Evolutionary conservation across 2,113 vertebrate species (phyloP).

Genomic region (Strix uralensis): DNA sequence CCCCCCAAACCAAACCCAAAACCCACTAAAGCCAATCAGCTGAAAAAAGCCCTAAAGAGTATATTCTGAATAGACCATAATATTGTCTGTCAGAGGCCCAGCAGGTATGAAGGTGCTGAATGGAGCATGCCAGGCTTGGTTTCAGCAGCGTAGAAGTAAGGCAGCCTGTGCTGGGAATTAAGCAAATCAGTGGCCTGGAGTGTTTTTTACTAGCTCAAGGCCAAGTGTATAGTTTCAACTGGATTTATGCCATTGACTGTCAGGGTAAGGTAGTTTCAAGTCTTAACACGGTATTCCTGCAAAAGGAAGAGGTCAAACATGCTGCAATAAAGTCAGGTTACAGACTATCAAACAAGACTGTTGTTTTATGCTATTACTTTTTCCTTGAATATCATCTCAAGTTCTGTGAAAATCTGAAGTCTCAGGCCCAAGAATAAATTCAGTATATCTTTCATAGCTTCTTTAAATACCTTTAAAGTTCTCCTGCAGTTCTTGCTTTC

Average conservation of each 20-base stretch:
- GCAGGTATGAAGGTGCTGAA: background rate
- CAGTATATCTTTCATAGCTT: background rate
- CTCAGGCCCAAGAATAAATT: background rate
- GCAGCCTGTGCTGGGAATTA: background rate
- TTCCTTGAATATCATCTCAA: background rate
- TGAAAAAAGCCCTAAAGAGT: background rate
- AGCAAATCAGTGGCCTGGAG: background rate
- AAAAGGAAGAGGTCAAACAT: background rate
- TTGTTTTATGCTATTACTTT: background rate
- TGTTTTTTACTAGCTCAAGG: background rate
- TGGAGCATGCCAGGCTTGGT: background rate
- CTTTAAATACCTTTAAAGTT: background rate
- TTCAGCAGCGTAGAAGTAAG: background rate
- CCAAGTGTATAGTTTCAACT: background rate
- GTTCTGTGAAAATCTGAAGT: background rate
- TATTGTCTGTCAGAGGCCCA: background rate
- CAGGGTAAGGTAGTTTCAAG: background rate
- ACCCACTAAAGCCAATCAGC: background rate
- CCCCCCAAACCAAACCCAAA: background rate
- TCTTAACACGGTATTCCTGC: background rate
- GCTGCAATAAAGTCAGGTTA: background rate
- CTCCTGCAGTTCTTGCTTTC: background rate
- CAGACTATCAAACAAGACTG: rapidly evolving
- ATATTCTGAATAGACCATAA: background rate
- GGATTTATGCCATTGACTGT: slow-evolving; percentile 2